Evolutionary conservation across 1,140 invertebrate species (phyloP).

Genomic region (Oscheius sp.): DNA sequence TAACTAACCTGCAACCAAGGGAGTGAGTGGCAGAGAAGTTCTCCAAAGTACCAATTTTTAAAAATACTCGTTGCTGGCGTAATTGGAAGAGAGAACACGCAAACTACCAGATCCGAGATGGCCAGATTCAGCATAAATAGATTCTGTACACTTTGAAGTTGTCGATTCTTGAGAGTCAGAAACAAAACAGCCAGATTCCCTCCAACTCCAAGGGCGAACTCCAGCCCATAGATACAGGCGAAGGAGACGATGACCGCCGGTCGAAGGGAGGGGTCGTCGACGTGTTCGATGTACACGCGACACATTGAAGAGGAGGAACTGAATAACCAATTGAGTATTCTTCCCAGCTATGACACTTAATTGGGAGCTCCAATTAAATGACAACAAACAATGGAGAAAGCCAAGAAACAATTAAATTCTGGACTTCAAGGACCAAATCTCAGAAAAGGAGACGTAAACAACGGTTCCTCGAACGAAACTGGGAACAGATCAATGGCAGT

Average conservation of each 20-base stretch:
- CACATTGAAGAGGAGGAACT: background rate
- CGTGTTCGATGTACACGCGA: slow-evolving; percentile 8
- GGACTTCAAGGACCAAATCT: no score
- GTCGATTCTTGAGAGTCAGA: slow-evolving; percentile 77
- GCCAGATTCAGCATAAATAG: slow-evolving; percentile 93
- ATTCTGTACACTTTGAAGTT: slow-evolving; percentile 74
- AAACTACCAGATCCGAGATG: slow-evolving; percentile 87
- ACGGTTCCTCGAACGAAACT: no score
- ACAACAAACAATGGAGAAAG: no score
- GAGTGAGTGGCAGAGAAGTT: slow-evolving; percentile 51
- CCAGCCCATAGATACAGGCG: background rate
- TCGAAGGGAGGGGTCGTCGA: background rate
- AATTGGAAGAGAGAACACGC: slow-evolving; percentile 86
- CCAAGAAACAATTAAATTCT: no score
- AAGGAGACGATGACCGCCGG: background rate
- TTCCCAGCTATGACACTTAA: no score
- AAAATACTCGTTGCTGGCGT: slow-evolving; percentile 68
- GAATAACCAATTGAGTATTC: no score
- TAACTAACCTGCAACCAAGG: slow-evolving; percentile 53
- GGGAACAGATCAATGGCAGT: no score
- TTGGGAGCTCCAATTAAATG: no score
- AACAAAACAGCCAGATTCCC: slow-evolving; percentile 87
- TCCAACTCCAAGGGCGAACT: slow-evolving; percentile 79
- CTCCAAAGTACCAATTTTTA: slow-evolving; percentile 58
- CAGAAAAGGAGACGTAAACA: no score